phyloP scores from a whole-genome alignment of 2,797 vertebrate genomes.

The Sebastes diploproa region DNA sequence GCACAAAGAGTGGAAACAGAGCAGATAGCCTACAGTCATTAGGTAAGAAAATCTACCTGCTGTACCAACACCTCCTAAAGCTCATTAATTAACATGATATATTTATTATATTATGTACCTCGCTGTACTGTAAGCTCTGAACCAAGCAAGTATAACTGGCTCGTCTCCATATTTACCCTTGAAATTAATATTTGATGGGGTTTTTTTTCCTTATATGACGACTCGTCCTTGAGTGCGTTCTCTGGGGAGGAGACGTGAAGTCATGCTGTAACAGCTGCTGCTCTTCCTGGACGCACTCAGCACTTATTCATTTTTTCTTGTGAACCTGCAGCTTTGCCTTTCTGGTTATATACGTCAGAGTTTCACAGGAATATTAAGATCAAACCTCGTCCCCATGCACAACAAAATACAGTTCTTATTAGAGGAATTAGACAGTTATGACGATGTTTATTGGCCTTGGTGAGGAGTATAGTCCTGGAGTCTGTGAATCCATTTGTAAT shows the following conservation, averaged over 20 bases:
- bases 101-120: no score
- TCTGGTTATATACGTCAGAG: neutral
- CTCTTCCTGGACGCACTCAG: neutral
- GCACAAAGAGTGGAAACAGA: accelerated
- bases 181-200: conserved; percentile 45
- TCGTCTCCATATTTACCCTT: neutral
- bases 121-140: neutral
- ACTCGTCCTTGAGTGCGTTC: conserved; percentile 28
- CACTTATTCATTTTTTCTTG: neutral
- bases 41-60: no score
- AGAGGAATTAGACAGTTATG: accelerated
- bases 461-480: neutral
- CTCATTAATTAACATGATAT: no score
- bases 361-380: neutral
- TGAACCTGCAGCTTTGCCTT: neutral
- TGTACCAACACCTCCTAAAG: no score
- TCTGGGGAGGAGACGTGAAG: conserved; percentile 21
- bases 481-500: conserved; percentile 17
- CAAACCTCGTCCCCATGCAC: neutral
- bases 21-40: accelerated
- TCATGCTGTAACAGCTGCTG: conserved; percentile 39
- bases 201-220: conserved; percentile 6
- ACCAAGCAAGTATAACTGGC: neutral
- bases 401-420: neutral
- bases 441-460: neutral